Base-by-base conservation (phyloP, 2,113 vertebrate genomes). In the Salvelinus namaycush region DNA sequence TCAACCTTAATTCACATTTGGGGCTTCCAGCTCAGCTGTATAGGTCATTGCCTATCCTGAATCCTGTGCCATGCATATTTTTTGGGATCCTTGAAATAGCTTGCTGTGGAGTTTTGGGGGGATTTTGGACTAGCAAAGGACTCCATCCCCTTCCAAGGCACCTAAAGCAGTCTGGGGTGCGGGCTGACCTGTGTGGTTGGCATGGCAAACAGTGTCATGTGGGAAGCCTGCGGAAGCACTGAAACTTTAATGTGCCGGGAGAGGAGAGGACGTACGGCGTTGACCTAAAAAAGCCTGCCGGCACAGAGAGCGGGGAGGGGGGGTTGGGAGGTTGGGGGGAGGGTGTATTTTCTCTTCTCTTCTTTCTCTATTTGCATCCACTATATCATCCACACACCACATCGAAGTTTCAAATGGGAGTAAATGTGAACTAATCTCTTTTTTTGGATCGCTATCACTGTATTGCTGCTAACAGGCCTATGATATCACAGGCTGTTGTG, bases 231-330 rank as follows among this genome's bases (percentile, higher is more conserved):
- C 75, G 59, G 81, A 84, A 84, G 83, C 79, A 75, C 88, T 93
- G 83, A 92, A 93, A 92, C 78, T 93, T 92, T 93, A 90, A 93
- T 93, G 90, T 31, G 87, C 84, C 48, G 84, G 79, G 20, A 48
- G n/a, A 29, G 12, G 24, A 4, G 70, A 80, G 27, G 31, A 31
- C 20, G 34, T 39, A 14, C 27, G 9, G 34, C 7, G 2, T 54
- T 69, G 31, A 48, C 68, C 29, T n/a, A 20, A 39, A n/a, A n/a
- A 39, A 69, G 18, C 18, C 68, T 69, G 27, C 34, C 12, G 44
- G 39, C n/a, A 70, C n/a, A 4, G 44, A 22, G 66, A 77, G 51
- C 1, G 5, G 82, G 77, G 22, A 51, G 72, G 59, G n/a, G 59
- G 1, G n/a, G n/a, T 9, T 1, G 51, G 84, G 78, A 76, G 81